Evolutionary conservation across 2,797 vertebrate species (phyloP).

Genomic region (Scarus forsteni): DNA sequence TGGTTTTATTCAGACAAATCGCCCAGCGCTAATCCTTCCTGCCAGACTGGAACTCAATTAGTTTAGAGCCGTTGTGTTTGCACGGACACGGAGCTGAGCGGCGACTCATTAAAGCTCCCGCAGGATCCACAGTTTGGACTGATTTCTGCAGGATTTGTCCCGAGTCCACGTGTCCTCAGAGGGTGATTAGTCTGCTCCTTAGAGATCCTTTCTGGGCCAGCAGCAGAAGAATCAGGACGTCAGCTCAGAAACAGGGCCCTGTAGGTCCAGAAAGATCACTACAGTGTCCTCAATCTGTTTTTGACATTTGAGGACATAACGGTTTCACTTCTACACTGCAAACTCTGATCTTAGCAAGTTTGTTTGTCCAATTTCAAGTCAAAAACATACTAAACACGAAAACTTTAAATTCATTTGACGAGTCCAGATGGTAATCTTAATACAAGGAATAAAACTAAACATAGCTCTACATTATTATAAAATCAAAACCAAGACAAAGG

Average conservation of each 20-base stretch:
- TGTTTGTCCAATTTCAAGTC: too few species aligned
- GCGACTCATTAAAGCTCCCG: conserved; percentile 35
- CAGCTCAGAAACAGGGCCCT: background rate
- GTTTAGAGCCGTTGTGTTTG: conserved; percentile 28
- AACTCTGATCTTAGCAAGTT: too few species aligned
- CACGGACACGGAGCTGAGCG: conserved; percentile 22
- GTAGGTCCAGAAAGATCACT: too few species aligned
- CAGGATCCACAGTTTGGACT: conserved; percentile 1
- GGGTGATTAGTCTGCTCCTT: conserved; percentile 1
- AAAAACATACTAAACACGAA: too few species aligned
- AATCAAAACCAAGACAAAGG: too few species aligned
- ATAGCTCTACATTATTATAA: too few species aligned
- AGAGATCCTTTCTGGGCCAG: conserved; percentile 12
- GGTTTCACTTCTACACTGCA: too few species aligned
- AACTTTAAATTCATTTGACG: too few species aligned
- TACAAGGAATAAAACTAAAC: too few species aligned
- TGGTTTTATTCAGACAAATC: conserved; percentile 6
- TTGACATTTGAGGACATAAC: too few species aligned
- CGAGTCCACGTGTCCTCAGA: background rate
- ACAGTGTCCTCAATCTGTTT: too few species aligned
- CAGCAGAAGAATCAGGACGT: conserved; percentile 4
- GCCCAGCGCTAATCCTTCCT: conserved; percentile 10
- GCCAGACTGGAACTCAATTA: conserved; percentile 13
- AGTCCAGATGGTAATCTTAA: too few species aligned
- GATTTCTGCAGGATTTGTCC: conserved; percentile 4